A percentile compares a stretch with the other conserved stretches of the same genome.
phyloP scores from a whole-genome alignment of 1,140 invertebrate species.

The Pseudomyrmex pallidus region DNA sequence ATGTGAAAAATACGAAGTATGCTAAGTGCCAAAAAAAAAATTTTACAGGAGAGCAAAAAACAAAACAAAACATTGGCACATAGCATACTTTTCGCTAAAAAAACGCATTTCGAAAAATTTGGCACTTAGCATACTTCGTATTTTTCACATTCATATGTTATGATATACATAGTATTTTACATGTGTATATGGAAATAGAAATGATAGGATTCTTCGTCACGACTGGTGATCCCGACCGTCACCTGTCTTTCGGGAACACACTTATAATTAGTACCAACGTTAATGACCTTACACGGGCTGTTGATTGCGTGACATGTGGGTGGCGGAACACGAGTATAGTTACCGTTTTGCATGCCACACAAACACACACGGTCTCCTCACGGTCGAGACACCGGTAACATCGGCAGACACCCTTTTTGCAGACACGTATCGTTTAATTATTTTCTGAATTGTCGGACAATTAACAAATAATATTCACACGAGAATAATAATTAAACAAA shows the following conservation, averaged over 20 bases:
- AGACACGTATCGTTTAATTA: too few species aligned
- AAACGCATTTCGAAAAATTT: too few species aligned
- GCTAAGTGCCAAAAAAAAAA: too few species aligned
- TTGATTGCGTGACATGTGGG: slow-evolving; percentile 68
- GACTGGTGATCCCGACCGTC: slow-evolving; percentile 69
- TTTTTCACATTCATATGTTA: too few species aligned
- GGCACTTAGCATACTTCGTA: too few species aligned
- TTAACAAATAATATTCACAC: neutral
- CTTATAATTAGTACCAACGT: slow-evolving; percentile 65
- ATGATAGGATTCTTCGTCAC: slow-evolving; percentile 40
- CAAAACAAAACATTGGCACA: too few species aligned
- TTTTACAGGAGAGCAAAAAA: too few species aligned
- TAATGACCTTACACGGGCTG: slow-evolving; percentile 75
- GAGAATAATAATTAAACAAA: slow-evolving; percentile 42
- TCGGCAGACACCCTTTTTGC: neutral
- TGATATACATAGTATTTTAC: neutral
- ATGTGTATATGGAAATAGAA: slow-evolving; percentile 1
- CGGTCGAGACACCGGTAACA: neutral
- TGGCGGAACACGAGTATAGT: slow-evolving; percentile 59
- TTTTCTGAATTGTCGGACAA: neutral
- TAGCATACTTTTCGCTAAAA: too few species aligned
- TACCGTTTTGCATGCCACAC: slow-evolving; percentile 24
- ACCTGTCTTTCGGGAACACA: slow-evolving; percentile 66
- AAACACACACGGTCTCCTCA: neutral
- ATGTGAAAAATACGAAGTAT: too few species aligned